Conservation (phyloP, 2,888 invertebrate species). For the Blastobasis lacticolella region DNA sequence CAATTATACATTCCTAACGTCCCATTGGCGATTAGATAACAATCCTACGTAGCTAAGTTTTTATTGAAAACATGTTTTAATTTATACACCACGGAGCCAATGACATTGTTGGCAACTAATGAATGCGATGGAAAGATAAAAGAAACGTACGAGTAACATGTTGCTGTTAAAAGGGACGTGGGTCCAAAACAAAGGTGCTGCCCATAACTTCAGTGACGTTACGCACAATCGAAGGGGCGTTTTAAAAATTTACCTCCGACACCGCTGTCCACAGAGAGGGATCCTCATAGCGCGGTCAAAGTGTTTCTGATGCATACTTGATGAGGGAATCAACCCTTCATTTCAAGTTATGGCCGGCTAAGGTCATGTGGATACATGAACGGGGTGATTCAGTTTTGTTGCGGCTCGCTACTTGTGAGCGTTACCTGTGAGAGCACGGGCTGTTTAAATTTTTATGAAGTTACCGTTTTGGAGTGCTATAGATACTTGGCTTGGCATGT, state of each 20-base stretch:
- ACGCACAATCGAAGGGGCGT: slow-evolving; percentile 22
- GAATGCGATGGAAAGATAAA: too few species aligned
- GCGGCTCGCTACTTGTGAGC: background rate
- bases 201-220: slow-evolving; percentile 18
- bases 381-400: background rate
- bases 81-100: too few species aligned
- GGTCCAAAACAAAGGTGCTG: too few species aligned
- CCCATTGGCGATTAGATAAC: background rate
- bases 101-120: too few species aligned
- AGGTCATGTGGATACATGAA: background rate
- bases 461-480: too few species aligned
- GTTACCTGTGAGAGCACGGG: background rate
- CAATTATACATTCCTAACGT: background rate
- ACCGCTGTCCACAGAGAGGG: slow-evolving; percentile 28
- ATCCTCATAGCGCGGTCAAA: slow-evolving; percentile 50
- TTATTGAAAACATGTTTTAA: too few species aligned
- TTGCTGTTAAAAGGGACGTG: too few species aligned
- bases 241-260: slow-evolving; percentile 50
- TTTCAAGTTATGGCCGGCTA: slow-evolving; percentile 34
- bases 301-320: slow-evolving; percentile 64
- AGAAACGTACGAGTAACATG: too few species aligned
- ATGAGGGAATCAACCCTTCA: slow-evolving; percentile 55
- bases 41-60: background rate
- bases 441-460: background rate
- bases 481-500: too few species aligned